A percentile compares a stretch with the other conserved stretches of the same genome.
phyloP scores from a whole-genome alignment of 1,140 invertebrate genomes.

The Drosophila sp. region DNA sequence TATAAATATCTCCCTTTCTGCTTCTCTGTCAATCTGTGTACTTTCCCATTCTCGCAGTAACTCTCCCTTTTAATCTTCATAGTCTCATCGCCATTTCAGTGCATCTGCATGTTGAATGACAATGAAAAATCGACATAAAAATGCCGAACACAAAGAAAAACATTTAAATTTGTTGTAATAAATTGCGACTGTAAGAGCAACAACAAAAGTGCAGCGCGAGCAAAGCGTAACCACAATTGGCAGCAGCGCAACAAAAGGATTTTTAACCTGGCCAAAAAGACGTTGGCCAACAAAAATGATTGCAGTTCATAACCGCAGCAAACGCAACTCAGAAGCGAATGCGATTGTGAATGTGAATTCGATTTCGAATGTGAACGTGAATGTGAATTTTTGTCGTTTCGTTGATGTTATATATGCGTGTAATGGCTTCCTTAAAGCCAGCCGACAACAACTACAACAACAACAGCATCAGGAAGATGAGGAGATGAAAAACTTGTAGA shows the following conservation, averaged over 20 bases:
- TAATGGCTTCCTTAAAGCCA: conserved; percentile 83
- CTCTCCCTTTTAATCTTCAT: background rate
- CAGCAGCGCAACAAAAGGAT: conserved; percentile 24
- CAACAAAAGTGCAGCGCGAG: conserved; percentile 8
- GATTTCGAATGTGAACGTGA: conserved; percentile 34
- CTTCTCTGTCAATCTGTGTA: background rate
- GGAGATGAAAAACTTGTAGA: conserved; percentile 21
- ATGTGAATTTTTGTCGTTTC: conserved; percentile 42
- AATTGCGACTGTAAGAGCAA: conserved; percentile 56
- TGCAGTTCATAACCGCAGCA: conserved; percentile 66
- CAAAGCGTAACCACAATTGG: conserved; percentile 59
- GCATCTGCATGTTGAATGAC: conserved; percentile 48
- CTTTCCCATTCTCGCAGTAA: background rate
- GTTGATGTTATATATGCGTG: conserved; percentile 69
- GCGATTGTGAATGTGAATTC: conserved; percentile 25
- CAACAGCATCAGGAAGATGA: conserved; percentile 1
- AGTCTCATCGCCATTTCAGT: too few species aligned
- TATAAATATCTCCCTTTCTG: too few species aligned
- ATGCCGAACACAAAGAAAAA: conserved; percentile 59
- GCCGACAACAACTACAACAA: conserved; percentile 46
- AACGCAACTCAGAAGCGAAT: conserved; percentile 3
- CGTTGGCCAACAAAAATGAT: conserved; percentile 62
- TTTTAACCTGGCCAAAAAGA: conserved; percentile 8
- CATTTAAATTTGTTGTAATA: conserved; percentile 83
- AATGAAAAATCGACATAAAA: conserved; percentile 63